Conservation (phyloP, 2,113 vertebrate genomes). For the Apteryx owenii region DNA sequence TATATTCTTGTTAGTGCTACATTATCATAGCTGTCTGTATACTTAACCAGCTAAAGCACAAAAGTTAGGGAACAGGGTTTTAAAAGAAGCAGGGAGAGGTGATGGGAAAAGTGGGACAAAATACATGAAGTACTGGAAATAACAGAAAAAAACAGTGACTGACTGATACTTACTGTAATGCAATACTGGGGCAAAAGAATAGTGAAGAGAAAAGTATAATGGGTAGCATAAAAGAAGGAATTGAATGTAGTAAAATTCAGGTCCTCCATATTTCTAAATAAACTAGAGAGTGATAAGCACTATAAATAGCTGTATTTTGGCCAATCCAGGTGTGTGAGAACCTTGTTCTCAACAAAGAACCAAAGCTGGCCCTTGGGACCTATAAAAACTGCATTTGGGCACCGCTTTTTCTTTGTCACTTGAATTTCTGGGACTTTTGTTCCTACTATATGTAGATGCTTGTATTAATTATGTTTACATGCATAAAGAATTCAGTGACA, state of each 20-base stretch:
- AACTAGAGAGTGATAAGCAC: neutral
- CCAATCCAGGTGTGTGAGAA: neutral
- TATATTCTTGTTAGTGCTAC: neutral
- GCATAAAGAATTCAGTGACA: neutral
- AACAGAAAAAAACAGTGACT: neutral
- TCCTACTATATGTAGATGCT: neutral
- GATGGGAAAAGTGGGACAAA: neutral
- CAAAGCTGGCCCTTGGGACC: neutral
- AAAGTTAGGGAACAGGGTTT: neutral
- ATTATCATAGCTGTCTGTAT: neutral
- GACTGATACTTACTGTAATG: neutral
- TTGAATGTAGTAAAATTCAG: neutral
- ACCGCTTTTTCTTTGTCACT: neutral
- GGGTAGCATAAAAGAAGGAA: neutral
- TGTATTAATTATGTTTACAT: neutral
- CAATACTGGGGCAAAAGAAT: neutral
- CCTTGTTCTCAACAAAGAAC: neutral
- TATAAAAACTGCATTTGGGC: neutral
- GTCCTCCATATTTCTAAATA: neutral
- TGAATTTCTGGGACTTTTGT: neutral
- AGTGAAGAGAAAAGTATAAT: neutral
- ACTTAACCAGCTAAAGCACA: neutral
- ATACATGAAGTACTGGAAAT: neutral
- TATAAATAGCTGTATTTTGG: neutral
- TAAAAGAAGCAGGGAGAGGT: neutral